Evolutionary conservation across 92 coral and sea anemone species (phyloP), one percentile per base, ranked within the genome.

Genomic region (Epizoanthus scotinus): DNA sequence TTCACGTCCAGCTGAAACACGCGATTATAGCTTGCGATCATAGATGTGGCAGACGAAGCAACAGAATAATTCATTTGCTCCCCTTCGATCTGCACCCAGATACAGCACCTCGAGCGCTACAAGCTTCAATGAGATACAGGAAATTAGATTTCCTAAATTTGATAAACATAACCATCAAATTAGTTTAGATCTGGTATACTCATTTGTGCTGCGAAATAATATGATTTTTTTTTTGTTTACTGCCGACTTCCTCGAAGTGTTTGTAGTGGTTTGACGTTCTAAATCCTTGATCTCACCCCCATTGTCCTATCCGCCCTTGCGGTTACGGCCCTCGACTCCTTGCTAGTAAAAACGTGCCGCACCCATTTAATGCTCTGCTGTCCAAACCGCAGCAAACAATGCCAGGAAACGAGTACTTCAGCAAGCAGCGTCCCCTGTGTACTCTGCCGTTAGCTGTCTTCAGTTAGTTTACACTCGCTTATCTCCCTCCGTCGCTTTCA

Each of bases 101-200:
- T n/a, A n/a, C n/a, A n/a, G n/a, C n/a, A 34, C 29, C 61, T 75
- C 67, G 44, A 75, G 52, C 52, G 52, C n/a, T 75, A 40, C 53
- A 44, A 75, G 68, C 38, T 57, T 4, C 68, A 75, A 38, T 75
- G 36, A 25, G 36, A 12, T 3, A 75, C 81, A 58, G 81, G 68
- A 75, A 75, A 75, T 75, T 75, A 75, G 61, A 75, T 67, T 75
- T 59, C 81, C 81, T 75, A 10, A 4, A 58, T 63, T 36, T 36
- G 38, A 75, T 59, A 75, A 75, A 75, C 81, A 75, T 25, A 59
- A 75, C 68, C 81, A 13, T 75, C 4, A 58, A 75, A 75, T 38
- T 58, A 59, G 24, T 20, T n/a, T n/a, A n/a, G n/a, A 6, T 14
- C 5, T 14, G 55, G 58, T 40, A 59, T 42, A 21, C 34, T 29